phyloP scores from a whole-genome alignment of 2,888 invertebrate species.

The Heliconius ethilla region DNA sequence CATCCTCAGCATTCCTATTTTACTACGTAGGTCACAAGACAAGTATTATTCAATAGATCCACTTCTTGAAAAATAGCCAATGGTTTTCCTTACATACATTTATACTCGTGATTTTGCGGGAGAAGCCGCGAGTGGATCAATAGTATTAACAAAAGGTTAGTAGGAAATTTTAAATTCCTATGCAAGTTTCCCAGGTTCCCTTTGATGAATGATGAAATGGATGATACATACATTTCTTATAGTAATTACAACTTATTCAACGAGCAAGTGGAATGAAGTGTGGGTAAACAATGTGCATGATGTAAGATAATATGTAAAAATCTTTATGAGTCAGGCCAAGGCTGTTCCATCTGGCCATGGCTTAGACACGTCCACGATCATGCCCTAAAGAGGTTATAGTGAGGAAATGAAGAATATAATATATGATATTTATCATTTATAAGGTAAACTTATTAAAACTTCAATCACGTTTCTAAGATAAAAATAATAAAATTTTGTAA shows the following conservation, averaged over 20 bases:
- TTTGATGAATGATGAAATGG: background rate
- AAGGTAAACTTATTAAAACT: background rate
- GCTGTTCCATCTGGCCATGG: conserved; percentile 35
- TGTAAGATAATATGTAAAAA: conserved; percentile 41
- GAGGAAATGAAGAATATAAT: conserved; percentile 28
- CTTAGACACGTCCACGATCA: conserved; percentile 24
- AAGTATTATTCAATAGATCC: background rate
- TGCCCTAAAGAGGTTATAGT: conserved; percentile 23
- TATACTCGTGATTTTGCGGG: too few species aligned
- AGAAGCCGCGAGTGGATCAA: too few species aligned
- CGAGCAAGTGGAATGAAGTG: conserved; percentile 23
- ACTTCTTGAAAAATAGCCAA: too few species aligned
- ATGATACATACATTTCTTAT: conserved; percentile 11
- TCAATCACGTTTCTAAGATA: background rate
- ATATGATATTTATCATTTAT: conserved; percentile 2
- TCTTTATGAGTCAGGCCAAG: conserved; percentile 41
- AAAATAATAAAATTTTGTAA: background rate
- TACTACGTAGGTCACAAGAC: background rate
- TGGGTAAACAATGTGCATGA: conserved; percentile 42
- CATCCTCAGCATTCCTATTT: background rate
- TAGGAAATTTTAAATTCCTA: background rate
- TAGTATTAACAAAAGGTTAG: background rate
- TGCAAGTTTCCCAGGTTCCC: background rate
- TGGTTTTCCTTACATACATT: too few species aligned
- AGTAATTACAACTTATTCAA: conserved; percentile 16